phyloP scores from a whole-genome alignment of 2,888 invertebrate species.

The Sphaerophoria rueppellii region DNA sequence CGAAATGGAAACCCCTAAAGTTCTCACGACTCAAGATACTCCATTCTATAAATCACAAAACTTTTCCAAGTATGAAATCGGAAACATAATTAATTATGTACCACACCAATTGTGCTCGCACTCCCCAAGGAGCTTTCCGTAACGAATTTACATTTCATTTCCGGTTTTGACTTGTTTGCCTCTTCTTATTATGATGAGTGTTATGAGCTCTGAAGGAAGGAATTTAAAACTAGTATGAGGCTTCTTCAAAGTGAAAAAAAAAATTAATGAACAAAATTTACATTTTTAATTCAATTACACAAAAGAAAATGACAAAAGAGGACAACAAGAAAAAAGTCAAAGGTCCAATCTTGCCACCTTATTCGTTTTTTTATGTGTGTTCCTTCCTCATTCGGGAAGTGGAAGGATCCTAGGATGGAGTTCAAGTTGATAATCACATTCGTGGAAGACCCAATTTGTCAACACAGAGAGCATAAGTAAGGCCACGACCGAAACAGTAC shows the following conservation, averaged over 20 bases:
- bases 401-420: slow-evolving; percentile 48
- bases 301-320: slow-evolving; percentile 40
- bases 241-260: slow-evolving; percentile 28
- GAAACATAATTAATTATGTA: slow-evolving; percentile 69
- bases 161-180: slow-evolving; percentile 25
- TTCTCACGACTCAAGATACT: not conserved
- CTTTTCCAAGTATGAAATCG: slow-evolving; percentile 63
- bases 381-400: slow-evolving; percentile 27
- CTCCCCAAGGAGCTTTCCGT: slow-evolving; percentile 62
- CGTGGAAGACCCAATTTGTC: slow-evolving; percentile 69
- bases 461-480: slow-evolving; percentile 31
- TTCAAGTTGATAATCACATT: slow-evolving; percentile 67
- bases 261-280: slow-evolving; percentile 19
- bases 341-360: slow-evolving; percentile 5
- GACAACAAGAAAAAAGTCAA: slow-evolving; percentile 7
- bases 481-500: not conserved
- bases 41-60: slow-evolving; percentile 66
- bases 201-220: slow-evolving; percentile 3
- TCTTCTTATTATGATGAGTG: not conserved
- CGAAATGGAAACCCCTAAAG: not conserved
- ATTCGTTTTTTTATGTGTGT: not conserved
- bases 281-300: slow-evolving; percentile 66
- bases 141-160: slow-evolving; percentile 68
- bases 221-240: not conserved
- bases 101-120: slow-evolving; percentile 37